phyloP scores from a whole-genome alignment of 2,113 vertebrate genomes.

The Syrmaticus mikado region DNA sequence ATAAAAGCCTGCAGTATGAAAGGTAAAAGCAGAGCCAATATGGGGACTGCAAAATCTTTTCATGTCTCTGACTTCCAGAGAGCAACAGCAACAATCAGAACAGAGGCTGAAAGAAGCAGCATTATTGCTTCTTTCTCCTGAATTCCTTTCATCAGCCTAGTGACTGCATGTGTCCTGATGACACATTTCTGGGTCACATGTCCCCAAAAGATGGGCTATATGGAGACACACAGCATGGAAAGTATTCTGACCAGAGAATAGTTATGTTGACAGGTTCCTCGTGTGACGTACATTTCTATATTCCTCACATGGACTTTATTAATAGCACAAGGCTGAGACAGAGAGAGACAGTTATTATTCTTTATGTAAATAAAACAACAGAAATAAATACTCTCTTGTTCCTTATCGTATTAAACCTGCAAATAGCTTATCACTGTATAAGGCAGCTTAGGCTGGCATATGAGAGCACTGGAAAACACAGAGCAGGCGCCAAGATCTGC shows the following conservation, averaged over 20 bases:
- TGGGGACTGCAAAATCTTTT: background rate
- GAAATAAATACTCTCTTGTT: background rate
- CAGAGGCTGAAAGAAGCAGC: background rate
- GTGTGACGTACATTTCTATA: background rate
- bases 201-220: slow-evolving; percentile 23
- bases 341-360: background rate
- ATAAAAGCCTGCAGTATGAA: background rate
- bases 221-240: slow-evolving; percentile 47
- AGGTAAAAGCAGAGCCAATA: background rate
- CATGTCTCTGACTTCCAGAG: background rate
- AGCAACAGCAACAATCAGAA: background rate
- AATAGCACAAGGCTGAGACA: slow-evolving; percentile 29
- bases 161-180: background rate
- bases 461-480: background rate
- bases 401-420: background rate
- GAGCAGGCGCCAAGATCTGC: background rate
- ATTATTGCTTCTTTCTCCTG: background rate
- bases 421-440: background rate
- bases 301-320: slow-evolving; percentile 56
- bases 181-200: slow-evolving; percentile 54
- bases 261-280: slow-evolving; percentile 17
- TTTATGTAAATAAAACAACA: background rate
- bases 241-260: slow-evolving; percentile 44
- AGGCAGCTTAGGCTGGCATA: background rate
- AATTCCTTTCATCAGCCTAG: slow-evolving; percentile 8